A percentile compares a stretch with the other conserved stretches of the same genome.
Evolutionary conservation across 2,113 vertebrate species (phyloP).

Genomic region (Cavia aperea): DNA sequence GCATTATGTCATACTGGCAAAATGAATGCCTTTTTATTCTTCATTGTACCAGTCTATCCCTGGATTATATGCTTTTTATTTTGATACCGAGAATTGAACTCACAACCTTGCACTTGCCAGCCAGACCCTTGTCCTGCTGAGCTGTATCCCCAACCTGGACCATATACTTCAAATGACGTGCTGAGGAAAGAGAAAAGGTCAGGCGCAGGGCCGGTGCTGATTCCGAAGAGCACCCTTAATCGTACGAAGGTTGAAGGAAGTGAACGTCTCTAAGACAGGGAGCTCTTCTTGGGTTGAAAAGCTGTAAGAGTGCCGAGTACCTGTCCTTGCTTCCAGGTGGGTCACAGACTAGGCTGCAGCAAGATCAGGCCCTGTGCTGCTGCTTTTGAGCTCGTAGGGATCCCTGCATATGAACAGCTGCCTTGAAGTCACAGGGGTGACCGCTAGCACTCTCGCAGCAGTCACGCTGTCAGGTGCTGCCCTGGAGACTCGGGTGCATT

Average conservation of each 20-base stretch:
- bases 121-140: no score
- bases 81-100: no score
- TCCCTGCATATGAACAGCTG: neutral
- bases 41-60: neutral
- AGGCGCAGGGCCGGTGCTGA: neutral
- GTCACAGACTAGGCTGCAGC: accelerated
- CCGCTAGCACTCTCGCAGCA: accelerated
- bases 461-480: neutral
- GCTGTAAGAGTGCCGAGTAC: neutral
- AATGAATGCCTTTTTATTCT: neutral
- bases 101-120: no score
- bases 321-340: neutral
- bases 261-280: neutral
- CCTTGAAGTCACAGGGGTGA: neutral
- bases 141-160: neutral
- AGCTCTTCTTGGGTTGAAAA: neutral
- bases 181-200: neutral
- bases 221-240: neutral
- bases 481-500: accelerated
- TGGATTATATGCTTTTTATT: neutral
- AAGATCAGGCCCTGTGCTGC: neutral
- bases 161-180: neutral
- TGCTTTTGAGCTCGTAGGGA: neutral
- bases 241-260: neutral
- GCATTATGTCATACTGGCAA: neutral